Evolutionary conservation across 1,140 invertebrate genomes (phyloP), one percentile per base, ranked within the genome.

Genomic region (Druon quercuslanigerum): DNA sequence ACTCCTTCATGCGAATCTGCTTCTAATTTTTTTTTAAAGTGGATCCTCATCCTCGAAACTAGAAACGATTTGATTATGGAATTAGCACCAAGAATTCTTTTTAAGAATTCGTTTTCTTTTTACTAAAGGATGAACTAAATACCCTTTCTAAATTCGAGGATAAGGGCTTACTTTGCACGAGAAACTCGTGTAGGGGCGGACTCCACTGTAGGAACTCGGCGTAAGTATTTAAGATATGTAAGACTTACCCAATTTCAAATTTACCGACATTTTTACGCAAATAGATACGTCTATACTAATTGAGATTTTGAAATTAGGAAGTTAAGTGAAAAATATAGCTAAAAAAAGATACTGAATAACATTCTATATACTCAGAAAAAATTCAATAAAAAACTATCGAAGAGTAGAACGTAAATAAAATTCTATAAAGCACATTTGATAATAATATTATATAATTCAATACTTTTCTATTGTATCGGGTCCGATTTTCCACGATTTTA

Each of bases 71-170:
- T 40, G 13, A 66, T 40, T 40, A 46, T 66, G 13, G 14, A 66
- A 40, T 66, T 66, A 66, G 60, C 60, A 66, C 60, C 60, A 66
- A 66, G 33, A 66, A 66, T 66, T 46, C n/a, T 7, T n/a, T 8
- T 54, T 19, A 9, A 54, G 6, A 16, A 60, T 25, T 19, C 12
- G 33, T 56, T 19, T 57, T 3, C 25, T 57, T 25, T 57, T 57
- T 25, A 14, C 52, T n/a, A 33, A n/a, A 33, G 3, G 33, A 25
- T 11, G 17, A 57, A 57, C 2, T 12, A 66, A 66, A 56, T 54
- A 54, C 16, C 52, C 5, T 66, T 66, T 66, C 60, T 66, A 40
- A 13, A 66, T 40, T 66, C 33, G 25, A 66, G 60, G 60, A 40
- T 13, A 14, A 60, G 20, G 25, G 14, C 57, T 33, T 12, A 60